These are phyloP conservation scores for Stomatorhinus ivindoensis DNA, from an alignment of 2,113 vertebrate species.

Conservation along the genomic window DNA sequence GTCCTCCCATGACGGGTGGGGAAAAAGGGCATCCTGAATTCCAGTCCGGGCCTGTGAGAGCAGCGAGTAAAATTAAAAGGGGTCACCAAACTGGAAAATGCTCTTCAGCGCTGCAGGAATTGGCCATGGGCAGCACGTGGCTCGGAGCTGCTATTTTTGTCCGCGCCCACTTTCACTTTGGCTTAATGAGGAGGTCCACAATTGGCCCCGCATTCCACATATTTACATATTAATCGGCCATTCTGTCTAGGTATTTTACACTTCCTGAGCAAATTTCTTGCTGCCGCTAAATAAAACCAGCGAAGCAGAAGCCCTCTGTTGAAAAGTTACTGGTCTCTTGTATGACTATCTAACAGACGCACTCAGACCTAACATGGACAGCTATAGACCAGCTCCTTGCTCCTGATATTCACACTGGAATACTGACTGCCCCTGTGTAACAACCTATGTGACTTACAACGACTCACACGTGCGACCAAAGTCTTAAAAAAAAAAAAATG, in stretches of 20 bases:
- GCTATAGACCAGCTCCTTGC: not conserved
- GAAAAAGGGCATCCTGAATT: constrained; percentile 38
- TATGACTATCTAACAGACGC: not conserved
- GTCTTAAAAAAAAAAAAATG: not conserved
- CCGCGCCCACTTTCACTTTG: not conserved
- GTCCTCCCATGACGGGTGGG: constrained; percentile 30
- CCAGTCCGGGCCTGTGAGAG: constrained; percentile 11
- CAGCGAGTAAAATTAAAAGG: not conserved
- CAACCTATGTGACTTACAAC: not conserved
- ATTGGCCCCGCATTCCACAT: not conserved
- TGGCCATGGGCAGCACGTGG: not conserved
- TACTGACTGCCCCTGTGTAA: not conserved
- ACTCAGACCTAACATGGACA: not conserved
- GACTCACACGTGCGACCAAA: not conserved
- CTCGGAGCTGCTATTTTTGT: not conserved
- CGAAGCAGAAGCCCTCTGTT: not conserved
- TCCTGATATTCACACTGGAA: not conserved
- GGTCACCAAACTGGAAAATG: not conserved
- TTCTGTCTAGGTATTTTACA: not conserved
- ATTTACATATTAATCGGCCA: not conserved
- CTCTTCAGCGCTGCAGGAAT: not conserved
- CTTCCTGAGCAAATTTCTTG: not conserved
- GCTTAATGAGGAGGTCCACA: not conserved
- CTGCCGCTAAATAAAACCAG: not conserved
- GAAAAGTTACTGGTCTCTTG: not conserved